Evolutionary conservation across 2,888 invertebrate species (phyloP).

Genomic region (Apodemia mormo): DNA sequence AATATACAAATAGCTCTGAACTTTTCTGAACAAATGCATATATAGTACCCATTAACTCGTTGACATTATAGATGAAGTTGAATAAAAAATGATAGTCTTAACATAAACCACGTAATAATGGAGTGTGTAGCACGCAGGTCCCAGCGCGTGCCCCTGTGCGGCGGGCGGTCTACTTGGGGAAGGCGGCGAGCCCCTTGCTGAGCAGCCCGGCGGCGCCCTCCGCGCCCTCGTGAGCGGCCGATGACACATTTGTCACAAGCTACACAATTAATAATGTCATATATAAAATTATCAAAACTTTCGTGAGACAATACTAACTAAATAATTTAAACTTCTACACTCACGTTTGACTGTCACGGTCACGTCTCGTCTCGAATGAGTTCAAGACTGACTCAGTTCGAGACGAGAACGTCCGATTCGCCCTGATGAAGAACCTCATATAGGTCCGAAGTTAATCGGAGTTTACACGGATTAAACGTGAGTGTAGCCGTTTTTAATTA

Average conservation of each 20-base stretch:
- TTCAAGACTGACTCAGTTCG: too few relatives aligned
- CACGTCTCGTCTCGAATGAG: too few relatives aligned
- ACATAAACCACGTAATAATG: background rate
- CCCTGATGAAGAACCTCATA: too few relatives aligned
- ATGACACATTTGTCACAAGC: slow-evolving; percentile 63
- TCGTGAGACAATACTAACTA: too few relatives aligned
- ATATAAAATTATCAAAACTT: too few relatives aligned
- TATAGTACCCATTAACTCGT: background rate
- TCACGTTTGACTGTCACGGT: too few relatives aligned
- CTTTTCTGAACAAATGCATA: background rate
- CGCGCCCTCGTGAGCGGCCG: slow-evolving; percentile 68
- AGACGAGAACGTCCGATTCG: too few relatives aligned
- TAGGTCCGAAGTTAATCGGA: too few relatives aligned
- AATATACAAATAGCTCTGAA: too few relatives aligned
- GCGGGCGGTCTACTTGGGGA: slow-evolving; percentile 58
- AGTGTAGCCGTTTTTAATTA: too few relatives aligned
- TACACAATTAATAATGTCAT: slow-evolving; percentile 37
- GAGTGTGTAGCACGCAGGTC: background rate
- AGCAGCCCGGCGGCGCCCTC: slow-evolving; percentile 72
- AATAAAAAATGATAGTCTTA: background rate
- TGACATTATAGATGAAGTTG: background rate
- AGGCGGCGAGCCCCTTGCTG: slow-evolving; percentile 73
- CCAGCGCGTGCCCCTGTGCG: background rate
- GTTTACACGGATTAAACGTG: too few relatives aligned
- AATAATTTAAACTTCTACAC: too few relatives aligned